Percentiles rank a stretch among this genome's conserved stretches.
phyloP scores from a whole-genome alignment of 2,888 invertebrate genomes.

The Cheilosia urbana region DNA sequence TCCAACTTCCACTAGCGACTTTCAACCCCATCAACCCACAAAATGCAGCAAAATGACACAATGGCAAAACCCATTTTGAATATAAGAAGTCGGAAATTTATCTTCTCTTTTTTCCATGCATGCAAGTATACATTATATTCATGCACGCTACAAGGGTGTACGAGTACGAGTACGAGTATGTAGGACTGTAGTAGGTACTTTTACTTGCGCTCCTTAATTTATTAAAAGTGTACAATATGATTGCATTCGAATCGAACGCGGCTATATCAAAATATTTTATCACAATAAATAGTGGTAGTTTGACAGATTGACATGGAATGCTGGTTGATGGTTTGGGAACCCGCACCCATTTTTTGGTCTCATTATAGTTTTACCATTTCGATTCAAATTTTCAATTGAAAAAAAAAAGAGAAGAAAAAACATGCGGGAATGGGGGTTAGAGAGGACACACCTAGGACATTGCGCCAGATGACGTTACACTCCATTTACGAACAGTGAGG shows the following conservation, averaged over 20 bases:
- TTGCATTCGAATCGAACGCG: slow-evolving; percentile 56
- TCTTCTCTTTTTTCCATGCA: not conserved
- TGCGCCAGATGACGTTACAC: slow-evolving; percentile 52
- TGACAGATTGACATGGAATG: not conserved
- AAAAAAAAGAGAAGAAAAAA: slow-evolving; percentile 1
- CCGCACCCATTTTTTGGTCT: slow-evolving; percentile 54
- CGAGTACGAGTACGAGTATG: not conserved
- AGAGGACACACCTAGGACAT: slow-evolving; percentile 52
- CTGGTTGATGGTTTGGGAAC: slow-evolving; percentile 34
- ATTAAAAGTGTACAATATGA: slow-evolving; percentile 63
- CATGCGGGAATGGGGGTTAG: slow-evolving; percentile 43
- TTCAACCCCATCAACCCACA: slow-evolving; percentile 10
- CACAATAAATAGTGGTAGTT: slow-evolving; percentile 50
- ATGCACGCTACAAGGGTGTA: slow-evolving; percentile 10
- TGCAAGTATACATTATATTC: not conserved
- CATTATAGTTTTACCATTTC: slow-evolving; percentile 4
- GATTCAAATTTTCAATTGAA: slow-evolving; percentile 12
- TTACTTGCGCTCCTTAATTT: slow-evolving; percentile 62
- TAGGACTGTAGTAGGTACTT: too few relatives aligned
- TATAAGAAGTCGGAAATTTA: not conserved
- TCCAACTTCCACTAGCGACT: not conserved
- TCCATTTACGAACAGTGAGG: slow-evolving; percentile 26
- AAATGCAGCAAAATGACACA: slow-evolving; percentile 61
- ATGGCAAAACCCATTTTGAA: slow-evolving; percentile 62
- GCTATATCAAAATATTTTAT: slow-evolving; percentile 64